A percentile compares a stretch with the other conserved stretches of the same genome.
These are phyloP conservation scores for Sycophaga agraensis DNA, from an alignment of 1,140 invertebrate genomes.

Conservation along the genomic window DNA sequence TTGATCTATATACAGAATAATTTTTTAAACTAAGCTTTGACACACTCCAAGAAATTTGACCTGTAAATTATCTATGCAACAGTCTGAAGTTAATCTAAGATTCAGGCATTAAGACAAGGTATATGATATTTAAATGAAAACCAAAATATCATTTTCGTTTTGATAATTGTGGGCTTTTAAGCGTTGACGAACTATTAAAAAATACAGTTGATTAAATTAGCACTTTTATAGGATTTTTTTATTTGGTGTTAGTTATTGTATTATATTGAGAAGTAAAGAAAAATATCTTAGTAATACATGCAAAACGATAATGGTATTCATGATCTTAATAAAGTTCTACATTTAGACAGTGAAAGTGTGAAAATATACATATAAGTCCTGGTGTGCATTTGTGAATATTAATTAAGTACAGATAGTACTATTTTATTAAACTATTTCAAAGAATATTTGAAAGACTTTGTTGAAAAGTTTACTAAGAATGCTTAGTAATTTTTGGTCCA, in stretches of 20 bases:
- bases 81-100: conserved; percentile 11
- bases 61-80: conserved; percentile 25
- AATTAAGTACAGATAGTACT: conserved; percentile 15
- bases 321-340: neutral
- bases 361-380: conserved; percentile 17
- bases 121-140: neutral
- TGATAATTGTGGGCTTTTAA: neutral
- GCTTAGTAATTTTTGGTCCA: conserved; percentile 8
- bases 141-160: conserved; percentile 12
- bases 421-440: conserved; percentile 21
- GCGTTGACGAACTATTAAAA: neutral
- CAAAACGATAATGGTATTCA: conserved; percentile 5
- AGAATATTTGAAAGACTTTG: neutral
- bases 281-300: neutral
- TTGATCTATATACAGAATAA: too few relatives aligned
- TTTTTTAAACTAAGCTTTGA: too few relatives aligned
- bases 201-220: neutral
- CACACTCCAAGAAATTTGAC: conserved; percentile 23
- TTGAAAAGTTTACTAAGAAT: neutral
- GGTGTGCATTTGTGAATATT: conserved; percentile 20
- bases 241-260: neutral
- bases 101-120: conserved; percentile 10
- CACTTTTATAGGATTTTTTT: neutral
- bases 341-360: conserved; percentile 7
- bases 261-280: neutral